These are phyloP conservation scores for Monopis laevigella DNA, from an alignment of 2,888 invertebrate genomes.

Conservation along the genomic window DNA sequence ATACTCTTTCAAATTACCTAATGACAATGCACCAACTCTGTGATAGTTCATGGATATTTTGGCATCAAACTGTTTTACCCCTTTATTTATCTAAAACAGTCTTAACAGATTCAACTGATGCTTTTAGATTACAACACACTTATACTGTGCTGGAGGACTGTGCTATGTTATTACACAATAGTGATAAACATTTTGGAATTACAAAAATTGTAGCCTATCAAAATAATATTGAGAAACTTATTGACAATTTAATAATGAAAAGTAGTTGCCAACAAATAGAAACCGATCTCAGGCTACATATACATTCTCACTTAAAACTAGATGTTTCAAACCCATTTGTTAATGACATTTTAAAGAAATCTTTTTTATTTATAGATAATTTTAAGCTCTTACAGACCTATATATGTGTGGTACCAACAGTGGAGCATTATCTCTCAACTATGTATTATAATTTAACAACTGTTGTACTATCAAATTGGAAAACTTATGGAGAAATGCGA, in stretches of 20 bases:
- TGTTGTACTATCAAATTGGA: slow-evolving; percentile 97
- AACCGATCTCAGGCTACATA: slow-evolving; percentile 90
- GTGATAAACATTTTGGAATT: slow-evolving; percentile 35
- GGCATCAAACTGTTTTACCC: slow-evolving; percentile 81
- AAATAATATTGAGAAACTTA: slow-evolving; percentile 39
- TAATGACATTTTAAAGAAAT: slow-evolving; percentile 71
- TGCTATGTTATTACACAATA: slow-evolving; percentile 37
- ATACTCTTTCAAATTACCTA: slow-evolving; percentile 69
- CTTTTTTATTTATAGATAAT: slow-evolving; percentile 67
- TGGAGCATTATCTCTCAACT: slow-evolving; percentile 91
- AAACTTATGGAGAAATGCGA: slow-evolving; percentile 96
- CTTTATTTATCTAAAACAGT: slow-evolving; percentile 80
- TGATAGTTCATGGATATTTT: slow-evolving; percentile 81
- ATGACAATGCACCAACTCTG: slow-evolving; percentile 68
- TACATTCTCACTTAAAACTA: slow-evolving; percentile 88
- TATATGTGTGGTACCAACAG: slow-evolving; percentile 71
- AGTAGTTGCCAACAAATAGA: slow-evolving; percentile 89
- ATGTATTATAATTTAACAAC: slow-evolving; percentile 98
- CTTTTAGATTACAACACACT: slow-evolving; percentile 66
- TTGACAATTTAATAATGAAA: slow-evolving; percentile 69
- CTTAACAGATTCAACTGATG: slow-evolving; percentile 70
- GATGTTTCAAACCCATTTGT: slow-evolving; percentile 78
- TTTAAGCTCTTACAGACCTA: slow-evolving; percentile 64
- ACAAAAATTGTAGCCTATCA: slow-evolving; percentile 41
- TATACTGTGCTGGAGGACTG: slow-evolving; percentile 56